phyloP scores from a whole-genome alignment of 37 sponge, comb jelly and placozoan genomes.

The Amphimedon queenslandica region DNA sequence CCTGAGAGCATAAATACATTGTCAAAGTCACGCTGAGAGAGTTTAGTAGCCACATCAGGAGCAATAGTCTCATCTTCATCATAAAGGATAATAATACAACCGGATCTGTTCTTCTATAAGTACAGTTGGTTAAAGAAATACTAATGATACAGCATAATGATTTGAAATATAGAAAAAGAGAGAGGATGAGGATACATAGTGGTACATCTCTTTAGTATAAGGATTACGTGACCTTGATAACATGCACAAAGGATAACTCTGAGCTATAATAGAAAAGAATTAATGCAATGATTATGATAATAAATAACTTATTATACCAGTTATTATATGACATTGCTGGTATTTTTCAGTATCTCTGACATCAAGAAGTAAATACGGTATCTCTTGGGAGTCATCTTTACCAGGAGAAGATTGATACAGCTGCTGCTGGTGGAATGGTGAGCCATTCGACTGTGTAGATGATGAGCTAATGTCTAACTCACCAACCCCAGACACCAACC shows the following conservation, averaged over 20 bases:
- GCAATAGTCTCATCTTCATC: constrained; percentile 98
- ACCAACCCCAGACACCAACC: constrained; percentile 54
- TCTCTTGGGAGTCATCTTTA: neutral
- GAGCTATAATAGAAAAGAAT: constrained; percentile 42
- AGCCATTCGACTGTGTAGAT: neutral
- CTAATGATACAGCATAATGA: neutral
- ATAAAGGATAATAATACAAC: constrained; percentile 91
- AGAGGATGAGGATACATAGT: constrained; percentile 77
- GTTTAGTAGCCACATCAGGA: constrained; percentile 80
- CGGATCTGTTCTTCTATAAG: constrained; percentile 85
- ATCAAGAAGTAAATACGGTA: constrained; percentile 93
- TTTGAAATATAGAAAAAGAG: neutral
- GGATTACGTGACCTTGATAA: constrained; percentile 91
- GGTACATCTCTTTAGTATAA: constrained; percentile 90
- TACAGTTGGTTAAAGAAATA: neutral
- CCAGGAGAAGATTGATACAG: neutral
- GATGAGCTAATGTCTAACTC: constrained; percentile 47
- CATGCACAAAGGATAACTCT: constrained; percentile 80
- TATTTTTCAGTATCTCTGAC: constrained; percentile 81
- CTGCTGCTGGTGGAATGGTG: neutral
- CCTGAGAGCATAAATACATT: constrained; percentile 98
- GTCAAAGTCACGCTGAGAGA: constrained; percentile 93
- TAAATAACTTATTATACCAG: constrained; percentile 49
- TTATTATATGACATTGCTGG: constrained; percentile 86
- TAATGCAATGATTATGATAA: neutral